Evolutionary conservation across 2,113 vertebrate genomes (phyloP).

Genomic region (Crotalus helleri): DNA sequence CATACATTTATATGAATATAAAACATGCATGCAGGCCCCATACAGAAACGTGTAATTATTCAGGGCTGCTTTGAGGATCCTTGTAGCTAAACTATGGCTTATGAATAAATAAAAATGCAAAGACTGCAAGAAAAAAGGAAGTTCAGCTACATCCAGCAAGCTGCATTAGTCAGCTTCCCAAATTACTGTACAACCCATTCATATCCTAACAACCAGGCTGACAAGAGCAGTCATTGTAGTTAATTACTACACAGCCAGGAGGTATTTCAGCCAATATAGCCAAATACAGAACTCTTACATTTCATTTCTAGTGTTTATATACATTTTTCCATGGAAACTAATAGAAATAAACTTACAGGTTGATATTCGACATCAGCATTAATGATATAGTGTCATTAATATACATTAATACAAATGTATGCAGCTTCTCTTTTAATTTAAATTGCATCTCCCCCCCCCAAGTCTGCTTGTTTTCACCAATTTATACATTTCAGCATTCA

Average conservation of each 20-base stretch:
- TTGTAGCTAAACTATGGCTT: neutral
- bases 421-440: neutral
- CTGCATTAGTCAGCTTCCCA: constrained; percentile 8
- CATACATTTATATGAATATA: neutral
- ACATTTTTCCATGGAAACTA: neutral
- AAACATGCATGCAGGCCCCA: neutral
- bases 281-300: neutral
- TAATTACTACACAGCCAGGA: constrained; percentile 13
- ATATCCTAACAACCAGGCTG: neutral
- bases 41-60: neutral
- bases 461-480: neutral
- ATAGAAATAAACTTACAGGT: neutral
- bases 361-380: neutral
- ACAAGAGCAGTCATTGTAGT: neutral
- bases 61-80: neutral
- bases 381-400: neutral
- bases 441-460: neutral
- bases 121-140: neutral
- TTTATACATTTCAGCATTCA: neutral
- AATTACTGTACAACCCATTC: neutral
- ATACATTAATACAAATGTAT: neutral
- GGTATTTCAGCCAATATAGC: neutral
- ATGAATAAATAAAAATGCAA: neutral
- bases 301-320: neutral
- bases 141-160: neutral